Evolutionary conservation across 2,888 invertebrate genomes (phyloP).

Genomic region (Phyto melanocephala): DNA sequence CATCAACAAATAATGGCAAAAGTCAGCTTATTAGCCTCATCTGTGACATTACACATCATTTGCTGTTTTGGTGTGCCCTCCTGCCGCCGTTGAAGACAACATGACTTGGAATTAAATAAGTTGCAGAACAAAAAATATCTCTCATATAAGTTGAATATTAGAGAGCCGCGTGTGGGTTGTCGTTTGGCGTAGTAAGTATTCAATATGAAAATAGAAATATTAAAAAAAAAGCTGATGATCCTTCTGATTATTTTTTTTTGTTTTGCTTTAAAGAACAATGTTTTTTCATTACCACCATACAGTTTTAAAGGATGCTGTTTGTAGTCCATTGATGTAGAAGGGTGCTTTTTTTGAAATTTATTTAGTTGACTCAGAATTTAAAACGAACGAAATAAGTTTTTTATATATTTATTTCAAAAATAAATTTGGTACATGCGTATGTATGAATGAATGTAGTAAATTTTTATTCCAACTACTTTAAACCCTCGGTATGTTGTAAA

Average conservation of each 20-base stretch:
- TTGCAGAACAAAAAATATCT: constrained; percentile 21
- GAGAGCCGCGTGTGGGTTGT: constrained; percentile 76
- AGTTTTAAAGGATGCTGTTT: background rate
- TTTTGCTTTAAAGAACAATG: background rate
- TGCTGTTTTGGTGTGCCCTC: background rate
- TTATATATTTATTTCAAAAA: no score
- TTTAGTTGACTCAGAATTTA: no score
- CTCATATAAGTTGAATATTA: constrained; percentile 53
- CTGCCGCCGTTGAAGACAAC: constrained; percentile 4
- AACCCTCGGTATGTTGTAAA: no score
- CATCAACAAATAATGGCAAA: background rate
- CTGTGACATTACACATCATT: constrained; percentile 61
- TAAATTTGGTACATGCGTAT: no score
- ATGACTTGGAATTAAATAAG: constrained; percentile 37
- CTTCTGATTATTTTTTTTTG: constrained; percentile 66
- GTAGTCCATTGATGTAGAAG: no score
- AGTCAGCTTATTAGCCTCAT: constrained; percentile 59
- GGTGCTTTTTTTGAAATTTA: no score
- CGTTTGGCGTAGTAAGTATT: constrained; percentile 76
- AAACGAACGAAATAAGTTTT: no score
- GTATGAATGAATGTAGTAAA: no score
- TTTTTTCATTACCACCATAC: background rate
- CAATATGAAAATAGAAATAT: constrained; percentile 18
- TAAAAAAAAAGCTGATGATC: constrained; percentile 71
- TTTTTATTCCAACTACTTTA: no score